Base-by-base conservation (phyloP, 2,888 invertebrate species). In the Emesis furor region DNA sequence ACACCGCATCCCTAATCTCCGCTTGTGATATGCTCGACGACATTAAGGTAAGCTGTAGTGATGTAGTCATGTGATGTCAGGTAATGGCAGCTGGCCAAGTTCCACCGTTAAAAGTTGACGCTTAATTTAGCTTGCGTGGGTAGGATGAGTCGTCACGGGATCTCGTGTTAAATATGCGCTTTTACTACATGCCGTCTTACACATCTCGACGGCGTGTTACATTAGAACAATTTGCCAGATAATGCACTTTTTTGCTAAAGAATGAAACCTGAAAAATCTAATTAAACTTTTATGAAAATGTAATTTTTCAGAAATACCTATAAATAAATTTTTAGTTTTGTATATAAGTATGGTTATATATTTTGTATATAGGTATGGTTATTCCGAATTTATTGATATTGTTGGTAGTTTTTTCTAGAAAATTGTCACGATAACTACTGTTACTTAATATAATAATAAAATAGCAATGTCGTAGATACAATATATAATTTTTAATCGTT, bases 11-110 rank as follows among this genome's bases (percentile, higher is more conserved):
- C 89, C 94, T 96, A 85, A 94, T 95, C 93, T 96, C 96, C 74
- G 96, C 91, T 59, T 96, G 96, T 89, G 96, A 96, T 86, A 91
- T 96, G 94, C 95, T 96, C 93, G 96, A 96, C 90, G 96, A 96
- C 83, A 95, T 96, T 95, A 95, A 95, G 96, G 96, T 96, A 93
- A 95, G 95, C 90, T 82, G 74, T 65, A 65, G 82, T 78, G 78
- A 81, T 92, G 80, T 77, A 76, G 86, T 90, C 93, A 92, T 93
- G 92, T 94, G 93, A 93, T 92, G 84, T 83, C 90, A 87, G 87
- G 85, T 80, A 83, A 91, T 94, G 93, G 93, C 93, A 89, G 78
- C 77, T 83, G 88, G 92, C 94, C 94, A 94, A 92, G 88, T 83
- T 91, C 92, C 91, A 92, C 91, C 92, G 91, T 92, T 92, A 90